These are phyloP conservation scores for Mastomys natalensis DNA, from an alignment of 2,113 vertebrate species.

Conservation along the genomic window DNA sequence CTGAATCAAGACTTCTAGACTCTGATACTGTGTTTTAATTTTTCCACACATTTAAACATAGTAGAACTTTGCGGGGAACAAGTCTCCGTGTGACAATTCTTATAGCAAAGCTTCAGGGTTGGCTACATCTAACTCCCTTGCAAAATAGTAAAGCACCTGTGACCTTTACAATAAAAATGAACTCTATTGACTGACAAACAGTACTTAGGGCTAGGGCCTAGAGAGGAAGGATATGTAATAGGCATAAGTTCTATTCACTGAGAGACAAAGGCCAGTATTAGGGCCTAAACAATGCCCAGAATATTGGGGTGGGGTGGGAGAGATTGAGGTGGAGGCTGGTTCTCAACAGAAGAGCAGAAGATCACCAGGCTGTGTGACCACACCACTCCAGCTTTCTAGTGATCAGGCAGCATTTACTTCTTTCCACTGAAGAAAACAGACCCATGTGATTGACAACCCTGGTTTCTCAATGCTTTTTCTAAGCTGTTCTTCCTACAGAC, in stretches of 20 bases:
- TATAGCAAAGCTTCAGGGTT: not conserved
- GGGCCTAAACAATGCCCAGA: not conserved
- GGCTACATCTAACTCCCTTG: not conserved
- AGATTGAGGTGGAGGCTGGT: not conserved
- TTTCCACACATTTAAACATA: not conserved
- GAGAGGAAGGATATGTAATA: not conserved
- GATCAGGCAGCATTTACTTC: not conserved
- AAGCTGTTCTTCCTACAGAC: conserved; percentile 60
- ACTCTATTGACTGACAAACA: not conserved
- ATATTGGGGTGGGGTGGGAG: not conserved
- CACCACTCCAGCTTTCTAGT: not conserved
- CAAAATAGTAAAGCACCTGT: conserved; percentile 4
- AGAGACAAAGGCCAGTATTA: not conserved
- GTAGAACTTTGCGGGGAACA: not conserved
- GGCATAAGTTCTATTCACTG: not conserved
- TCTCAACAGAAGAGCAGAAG: not conserved
- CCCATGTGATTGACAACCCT: not conserved
- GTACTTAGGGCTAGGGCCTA: not conserved
- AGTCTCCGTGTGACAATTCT: not conserved
- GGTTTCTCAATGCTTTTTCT: not conserved
- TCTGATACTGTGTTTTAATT: not conserved
- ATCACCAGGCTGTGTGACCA: not conserved
- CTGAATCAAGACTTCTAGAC: not conserved
- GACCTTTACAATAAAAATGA: not conserved
- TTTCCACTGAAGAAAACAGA: not conserved